phyloP scores from a whole-genome alignment of 2,888 invertebrate species.

The Nomada lathburiana region DNA sequence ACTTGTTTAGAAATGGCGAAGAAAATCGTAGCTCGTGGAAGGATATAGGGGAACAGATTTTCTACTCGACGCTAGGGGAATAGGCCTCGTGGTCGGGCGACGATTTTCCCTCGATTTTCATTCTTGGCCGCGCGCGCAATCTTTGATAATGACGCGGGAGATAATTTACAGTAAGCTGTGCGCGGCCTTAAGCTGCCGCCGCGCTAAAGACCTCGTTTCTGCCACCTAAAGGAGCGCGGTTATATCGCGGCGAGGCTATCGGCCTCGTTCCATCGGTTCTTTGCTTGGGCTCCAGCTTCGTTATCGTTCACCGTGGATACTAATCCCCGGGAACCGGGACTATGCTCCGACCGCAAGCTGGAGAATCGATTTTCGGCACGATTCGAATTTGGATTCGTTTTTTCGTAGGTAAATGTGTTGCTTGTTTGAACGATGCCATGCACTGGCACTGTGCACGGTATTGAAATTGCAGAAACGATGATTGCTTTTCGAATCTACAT shows the following conservation, averaged over 20 bases:
- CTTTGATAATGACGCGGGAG: constrained; percentile 57
- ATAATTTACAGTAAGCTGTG: constrained; percentile 56
- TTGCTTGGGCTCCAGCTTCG: constrained; percentile 49
- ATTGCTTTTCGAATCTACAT: no score
- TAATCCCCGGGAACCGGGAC: constrained; percentile 34
- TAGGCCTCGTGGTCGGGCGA: constrained; percentile 12
- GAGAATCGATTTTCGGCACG: constrained; percentile 5
- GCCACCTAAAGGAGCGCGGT: constrained; percentile 71
- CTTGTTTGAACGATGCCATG: background rate
- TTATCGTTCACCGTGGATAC: constrained; percentile 33
- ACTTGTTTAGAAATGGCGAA: background rate
- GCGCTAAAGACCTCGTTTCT: constrained; percentile 65
- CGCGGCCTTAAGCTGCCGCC: constrained; percentile 47
- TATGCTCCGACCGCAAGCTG: constrained; percentile 13
- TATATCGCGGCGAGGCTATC: constrained; percentile 72
- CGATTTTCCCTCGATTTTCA: constrained; percentile 48
- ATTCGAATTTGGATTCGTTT: background rate
- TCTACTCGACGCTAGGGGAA: no score
- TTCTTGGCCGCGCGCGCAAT: constrained; percentile 45
- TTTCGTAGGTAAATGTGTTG: background rate
- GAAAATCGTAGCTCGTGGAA: background rate
- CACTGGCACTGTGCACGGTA: no score
- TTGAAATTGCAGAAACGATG: no score
- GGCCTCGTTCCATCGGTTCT: constrained; percentile 63
- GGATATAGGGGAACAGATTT: background rate